phyloP scores from a whole-genome alignment of 2,113 vertebrate species.

The Canis aureus region DNA sequence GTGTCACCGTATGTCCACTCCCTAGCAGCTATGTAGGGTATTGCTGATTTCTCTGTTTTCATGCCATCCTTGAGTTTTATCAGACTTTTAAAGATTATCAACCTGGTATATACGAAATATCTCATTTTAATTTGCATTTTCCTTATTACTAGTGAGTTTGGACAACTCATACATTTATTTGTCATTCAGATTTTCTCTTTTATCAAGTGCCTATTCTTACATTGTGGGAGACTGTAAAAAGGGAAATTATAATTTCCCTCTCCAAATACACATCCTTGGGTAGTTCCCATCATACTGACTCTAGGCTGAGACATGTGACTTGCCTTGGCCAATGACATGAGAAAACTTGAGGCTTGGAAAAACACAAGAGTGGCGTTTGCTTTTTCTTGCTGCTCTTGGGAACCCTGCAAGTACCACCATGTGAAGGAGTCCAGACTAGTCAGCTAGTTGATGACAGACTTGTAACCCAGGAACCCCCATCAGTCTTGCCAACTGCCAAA shows the following conservation, averaged over 20 bases:
- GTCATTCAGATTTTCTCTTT: conserved; percentile 17
- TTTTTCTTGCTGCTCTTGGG: not conserved
- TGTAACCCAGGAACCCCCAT: not conserved
- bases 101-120: not conserved
- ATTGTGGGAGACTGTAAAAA: conserved; percentile 4
- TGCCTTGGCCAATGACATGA: not conserved
- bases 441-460: not conserved
- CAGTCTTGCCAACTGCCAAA: not conserved
- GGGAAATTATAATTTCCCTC: not conserved
- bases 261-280: not conserved
- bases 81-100: conserved; percentile 3
- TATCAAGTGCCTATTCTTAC: not conserved
- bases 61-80: not conserved
- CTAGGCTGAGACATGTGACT: not conserved
- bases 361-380: not conserved
- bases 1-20: not conserved
- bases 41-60: conserved; percentile 5
- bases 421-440: not conserved
- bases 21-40: not conserved
- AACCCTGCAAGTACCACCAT: not conserved
- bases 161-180: not conserved
- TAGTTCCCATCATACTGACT: not conserved
- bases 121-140: conserved; percentile 53
- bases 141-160: not conserved
- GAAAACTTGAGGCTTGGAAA: not conserved